These are phyloP conservation scores for Protonibea diacanthus DNA, from an alignment of 2,797 vertebrate genomes.

Conservation along the genomic window DNA sequence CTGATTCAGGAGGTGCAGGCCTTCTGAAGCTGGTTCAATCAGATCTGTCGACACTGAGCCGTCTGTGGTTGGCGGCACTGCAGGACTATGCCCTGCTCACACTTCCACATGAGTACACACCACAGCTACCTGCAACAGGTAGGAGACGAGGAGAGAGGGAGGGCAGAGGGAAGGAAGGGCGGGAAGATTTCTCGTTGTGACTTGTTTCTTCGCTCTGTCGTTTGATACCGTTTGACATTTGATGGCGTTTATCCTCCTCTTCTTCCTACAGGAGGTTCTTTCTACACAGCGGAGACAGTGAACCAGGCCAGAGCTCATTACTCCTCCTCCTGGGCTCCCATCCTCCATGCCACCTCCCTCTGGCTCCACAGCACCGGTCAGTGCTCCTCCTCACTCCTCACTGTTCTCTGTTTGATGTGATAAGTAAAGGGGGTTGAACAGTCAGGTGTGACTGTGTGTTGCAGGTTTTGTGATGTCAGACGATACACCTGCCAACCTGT, in stretches of 20 bases:
- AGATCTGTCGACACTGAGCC: constrained; percentile 90
- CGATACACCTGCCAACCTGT: constrained; percentile 88
- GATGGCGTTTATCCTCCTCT: not conserved
- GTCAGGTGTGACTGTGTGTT: not conserved
- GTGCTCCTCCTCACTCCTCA: constrained; percentile 33
- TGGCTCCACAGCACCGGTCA: constrained; percentile 92
- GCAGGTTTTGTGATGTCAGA: constrained; percentile 81
- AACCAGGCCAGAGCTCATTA: constrained; percentile 90
- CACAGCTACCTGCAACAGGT: constrained; percentile 90
- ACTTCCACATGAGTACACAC: constrained; percentile 87
- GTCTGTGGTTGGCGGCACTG: constrained; percentile 93
- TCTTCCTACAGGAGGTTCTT: constrained; percentile 87
- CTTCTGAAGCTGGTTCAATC: constrained; percentile 90
- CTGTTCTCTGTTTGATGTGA: not conserved
- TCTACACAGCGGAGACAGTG: constrained; percentile 92
- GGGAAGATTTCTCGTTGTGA: not conserved
- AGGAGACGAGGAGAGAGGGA: constrained; percentile 19
- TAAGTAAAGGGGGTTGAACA: not conserved
- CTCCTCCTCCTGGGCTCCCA: constrained; percentile 90
- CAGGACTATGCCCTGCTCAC: constrained; percentile 92
- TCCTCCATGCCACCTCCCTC: constrained; percentile 91
- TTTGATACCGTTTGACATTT: too few species aligned
- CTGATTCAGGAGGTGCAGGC: constrained; percentile 63
- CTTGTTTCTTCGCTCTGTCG: too few species aligned
- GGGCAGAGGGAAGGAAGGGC: not conserved